Base-by-base conservation (phyloP, 2,888 invertebrate genomes). In the Dione juno region DNA sequence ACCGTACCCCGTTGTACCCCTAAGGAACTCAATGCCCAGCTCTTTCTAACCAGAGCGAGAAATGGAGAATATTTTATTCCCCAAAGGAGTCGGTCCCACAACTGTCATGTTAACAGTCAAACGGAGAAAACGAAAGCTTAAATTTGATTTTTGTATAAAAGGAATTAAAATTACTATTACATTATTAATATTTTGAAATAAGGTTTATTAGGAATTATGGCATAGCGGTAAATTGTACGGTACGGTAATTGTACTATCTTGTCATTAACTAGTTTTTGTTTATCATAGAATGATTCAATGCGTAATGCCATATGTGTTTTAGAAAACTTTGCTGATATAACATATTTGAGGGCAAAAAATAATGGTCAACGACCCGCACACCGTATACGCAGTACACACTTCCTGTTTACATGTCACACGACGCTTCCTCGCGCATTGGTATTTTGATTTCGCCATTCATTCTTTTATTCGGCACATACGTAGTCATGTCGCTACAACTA, bases 351-450 rank as follows among this genome's bases (percentile, higher is more conserved):
- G 28, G 61, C 61, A 61, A 61, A 61, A 61, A 61, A 16, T 64
- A 50, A 65, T 75, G 70, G 74, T 70, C 74, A 73, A 71, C 68
- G 72, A 75, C 73, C 74, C 71, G 63, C 53, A 28, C 66, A 65
- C 57, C 65, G 52, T 73, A 66, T 70, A 67, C 72, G 70, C 68
- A 69, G 70, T 70, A 67, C 66, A 58, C 50, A 72, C 68, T 75
- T 72, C 74, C 74, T 76, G 75, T 76, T 75, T 71, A 75, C 72
- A 67, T 65, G 71, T 71, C 70, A 77, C 71, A 74, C 74, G 78
- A 78, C 68, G 67, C 72, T 72, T 76, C 77, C 76, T 79, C 78
- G 78, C 78, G 78, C 79, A 78, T 78, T 73, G 74, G 67, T 53
- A 74, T 70, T 72, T 73, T 76, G 76, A 74, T 79, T 80, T 74